Percentiles rank a stretch among this genome's conserved stretches.
Evolutionary conservation across 2,113 vertebrate species (phyloP).

Genomic region (Tringa solitaria): DNA sequence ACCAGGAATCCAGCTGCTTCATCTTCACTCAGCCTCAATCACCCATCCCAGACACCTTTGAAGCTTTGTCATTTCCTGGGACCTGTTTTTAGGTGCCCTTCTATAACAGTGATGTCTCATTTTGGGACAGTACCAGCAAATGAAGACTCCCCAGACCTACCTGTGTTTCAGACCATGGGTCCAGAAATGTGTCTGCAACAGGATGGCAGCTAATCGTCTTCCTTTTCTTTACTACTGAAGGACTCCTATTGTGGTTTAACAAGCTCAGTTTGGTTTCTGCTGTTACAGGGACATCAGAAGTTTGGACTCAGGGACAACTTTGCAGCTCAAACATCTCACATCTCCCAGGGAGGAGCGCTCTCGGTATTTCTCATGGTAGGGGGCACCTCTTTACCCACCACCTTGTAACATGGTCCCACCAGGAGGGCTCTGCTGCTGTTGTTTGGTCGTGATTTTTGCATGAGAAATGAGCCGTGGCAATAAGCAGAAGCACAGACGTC

Average conservation of each 20-base stretch:
- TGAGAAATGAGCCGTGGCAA: neutral
- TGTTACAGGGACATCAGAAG: neutral
- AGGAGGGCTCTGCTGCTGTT: neutral
- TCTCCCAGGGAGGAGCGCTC: neutral
- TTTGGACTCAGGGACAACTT: neutral
- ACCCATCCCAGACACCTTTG: neutral
- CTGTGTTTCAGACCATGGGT: neutral
- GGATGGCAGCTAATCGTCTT: neutral
- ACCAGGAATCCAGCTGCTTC: neutral
- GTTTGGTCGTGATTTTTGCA: neutral
- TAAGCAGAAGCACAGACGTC: rapidly evolving
- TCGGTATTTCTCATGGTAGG: neutral
- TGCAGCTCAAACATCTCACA: neutral
- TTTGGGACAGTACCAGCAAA: neutral
- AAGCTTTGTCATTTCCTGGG: neutral
- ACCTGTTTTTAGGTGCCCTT: neutral
- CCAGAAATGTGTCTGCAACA: neutral
- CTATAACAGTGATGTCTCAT: neutral
- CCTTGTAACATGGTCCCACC: neutral
- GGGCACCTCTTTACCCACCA: neutral
- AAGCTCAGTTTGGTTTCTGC: neutral
- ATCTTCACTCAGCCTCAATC: neutral
- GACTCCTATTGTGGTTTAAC: neutral
- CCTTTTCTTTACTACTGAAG: neutral
- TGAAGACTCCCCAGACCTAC: neutral